A percentile compares a stretch with the other conserved stretches of the same genome.
These are phyloP conservation scores for Emmelina monodactyla DNA, from an alignment of 2,888 invertebrate species.

Conservation along the genomic window DNA sequence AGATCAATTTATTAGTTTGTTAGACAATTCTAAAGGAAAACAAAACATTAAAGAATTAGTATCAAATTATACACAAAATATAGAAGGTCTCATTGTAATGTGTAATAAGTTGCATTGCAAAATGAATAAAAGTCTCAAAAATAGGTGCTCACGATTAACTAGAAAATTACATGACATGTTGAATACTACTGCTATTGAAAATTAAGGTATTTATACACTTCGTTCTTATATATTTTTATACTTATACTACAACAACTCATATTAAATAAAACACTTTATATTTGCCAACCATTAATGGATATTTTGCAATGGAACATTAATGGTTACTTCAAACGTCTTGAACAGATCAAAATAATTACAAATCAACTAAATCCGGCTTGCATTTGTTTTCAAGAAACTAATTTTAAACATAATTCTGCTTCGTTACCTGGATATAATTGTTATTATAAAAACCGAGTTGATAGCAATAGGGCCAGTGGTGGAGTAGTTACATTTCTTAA, in stretches of 20 bases:
- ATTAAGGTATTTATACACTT: no score
- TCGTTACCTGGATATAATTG: conserved; percentile 5
- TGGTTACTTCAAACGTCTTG: conserved; percentile 5
- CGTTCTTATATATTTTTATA: background rate
- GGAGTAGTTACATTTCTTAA: background rate
- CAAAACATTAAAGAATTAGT: conserved; percentile 8
- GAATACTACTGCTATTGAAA: no score
- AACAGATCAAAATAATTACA: conserved; percentile 8
- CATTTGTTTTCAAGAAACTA: conserved; percentile 12
- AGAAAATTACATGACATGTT: conserved; percentile 6
- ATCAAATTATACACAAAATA: background rate
- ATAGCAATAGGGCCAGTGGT: conserved; percentile 59
- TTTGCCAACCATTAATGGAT: background rate
- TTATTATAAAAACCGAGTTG: conserved; percentile 18
- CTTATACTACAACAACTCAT: background rate
- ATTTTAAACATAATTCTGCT: conserved; percentile 8
- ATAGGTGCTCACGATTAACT: conserved; percentile 5
- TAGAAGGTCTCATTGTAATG: conserved; percentile 4
- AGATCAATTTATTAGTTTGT: conserved; percentile 13
- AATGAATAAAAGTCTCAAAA: conserved; percentile 8
- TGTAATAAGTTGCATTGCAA: conserved; percentile 4
- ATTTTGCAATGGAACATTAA: conserved; percentile 2
- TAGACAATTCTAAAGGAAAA: conserved; percentile 10
- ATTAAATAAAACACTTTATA: background rate
- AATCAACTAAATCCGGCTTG: conserved; percentile 5